These are phyloP conservation scores for Eupleurogrammus muticus DNA, from an alignment of 2,797 vertebrate species.

Conservation along the genomic window DNA sequence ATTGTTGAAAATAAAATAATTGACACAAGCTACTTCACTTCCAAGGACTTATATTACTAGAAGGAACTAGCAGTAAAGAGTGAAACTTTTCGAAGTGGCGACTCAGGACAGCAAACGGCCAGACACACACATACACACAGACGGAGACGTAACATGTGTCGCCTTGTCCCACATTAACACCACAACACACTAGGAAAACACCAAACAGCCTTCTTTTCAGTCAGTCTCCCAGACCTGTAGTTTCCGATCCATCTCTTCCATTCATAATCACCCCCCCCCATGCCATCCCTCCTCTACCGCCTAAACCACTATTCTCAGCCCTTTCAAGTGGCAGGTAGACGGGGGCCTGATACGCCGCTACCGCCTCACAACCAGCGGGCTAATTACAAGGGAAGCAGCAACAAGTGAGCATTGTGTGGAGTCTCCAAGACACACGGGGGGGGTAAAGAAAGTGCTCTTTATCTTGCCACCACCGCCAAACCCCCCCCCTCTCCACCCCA, in stretches of 20 bases:
- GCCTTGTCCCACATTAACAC: slow-evolving; percentile 39
- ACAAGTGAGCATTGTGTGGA: slow-evolving; percentile 78
- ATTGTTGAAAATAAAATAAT: neutral
- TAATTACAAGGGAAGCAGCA: slow-evolving; percentile 80
- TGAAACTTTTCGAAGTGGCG: neutral
- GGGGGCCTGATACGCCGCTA: slow-evolving; percentile 47
- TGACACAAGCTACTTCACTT: neutral
- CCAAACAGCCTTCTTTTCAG: slow-evolving; percentile 18
- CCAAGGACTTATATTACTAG: neutral
- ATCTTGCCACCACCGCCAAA: slow-evolving; percentile 38
- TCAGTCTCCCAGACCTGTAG: slow-evolving; percentile 46
- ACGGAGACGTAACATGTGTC: slow-evolving; percentile 7
- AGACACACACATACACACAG: slow-evolving; percentile 1
- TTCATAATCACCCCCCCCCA: slow-evolving; percentile 47
- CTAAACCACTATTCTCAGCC: slow-evolving; percentile 47
- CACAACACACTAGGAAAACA: slow-evolving; percentile 39
- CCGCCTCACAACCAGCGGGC: slow-evolving; percentile 60
- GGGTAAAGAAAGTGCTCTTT: slow-evolving; percentile 74
- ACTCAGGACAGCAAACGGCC: slow-evolving; percentile 1
- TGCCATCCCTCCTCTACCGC: neutral
- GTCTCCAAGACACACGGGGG: slow-evolving; percentile 63
- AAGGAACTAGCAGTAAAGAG: neutral
- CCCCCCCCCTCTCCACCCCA: slow-evolving; percentile 5
- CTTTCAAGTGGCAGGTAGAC: slow-evolving; percentile 76
- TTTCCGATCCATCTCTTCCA: slow-evolving; percentile 53